These are phyloP conservation scores for Carassius carassius DNA, from an alignment of 2,113 vertebrate genomes.

Conservation along the genomic window DNA sequence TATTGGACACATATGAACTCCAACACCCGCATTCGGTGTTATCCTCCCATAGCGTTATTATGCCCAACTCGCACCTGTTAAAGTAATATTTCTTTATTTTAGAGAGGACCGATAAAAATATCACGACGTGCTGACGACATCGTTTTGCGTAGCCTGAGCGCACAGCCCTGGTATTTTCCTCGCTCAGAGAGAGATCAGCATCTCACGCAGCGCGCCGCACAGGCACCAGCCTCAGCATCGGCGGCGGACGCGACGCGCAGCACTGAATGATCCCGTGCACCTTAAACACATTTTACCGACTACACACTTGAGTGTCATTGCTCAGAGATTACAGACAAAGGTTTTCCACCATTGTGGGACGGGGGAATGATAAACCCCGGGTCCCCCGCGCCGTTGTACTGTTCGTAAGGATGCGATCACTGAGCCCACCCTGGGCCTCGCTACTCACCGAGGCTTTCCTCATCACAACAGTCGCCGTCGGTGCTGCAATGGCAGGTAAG, in stretches of 20 bases:
- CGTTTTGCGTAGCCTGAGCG: slow-evolving; percentile 21
- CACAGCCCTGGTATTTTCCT: slow-evolving; percentile 28
- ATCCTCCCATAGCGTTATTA: not conserved
- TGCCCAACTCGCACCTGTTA: not conserved
- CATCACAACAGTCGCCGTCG: slow-evolving; percentile 53
- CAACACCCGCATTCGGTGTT: not conserved
- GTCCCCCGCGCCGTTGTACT: slow-evolving; percentile 41
- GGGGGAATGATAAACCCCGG: slow-evolving; percentile 66
- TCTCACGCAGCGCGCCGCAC: not conserved
- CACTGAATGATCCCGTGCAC: not conserved
- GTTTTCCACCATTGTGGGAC: slow-evolving; percentile 37
- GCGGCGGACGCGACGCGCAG: not conserved
- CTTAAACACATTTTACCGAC: not conserved
- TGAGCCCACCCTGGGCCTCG: slow-evolving; percentile 47
- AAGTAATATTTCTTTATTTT: not conserved
- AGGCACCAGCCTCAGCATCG: not conserved
- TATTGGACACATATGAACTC: not conserved
- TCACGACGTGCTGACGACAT: slow-evolving; percentile 63
- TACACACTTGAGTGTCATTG: not conserved
- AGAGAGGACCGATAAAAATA: not conserved
- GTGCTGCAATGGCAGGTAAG: slow-evolving; percentile 53
- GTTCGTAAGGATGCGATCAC: slow-evolving; percentile 52
- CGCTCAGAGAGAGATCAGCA: slow-evolving; percentile 24
- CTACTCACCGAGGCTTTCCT: slow-evolving; percentile 59
- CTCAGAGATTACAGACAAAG: slow-evolving; percentile 5